Percentiles rank a stretch among this genome's conserved stretches.
These are phyloP conservation scores for Mya arenaria DNA, from an alignment of 1,140 invertebrate species.

Conservation along the genomic window DNA sequence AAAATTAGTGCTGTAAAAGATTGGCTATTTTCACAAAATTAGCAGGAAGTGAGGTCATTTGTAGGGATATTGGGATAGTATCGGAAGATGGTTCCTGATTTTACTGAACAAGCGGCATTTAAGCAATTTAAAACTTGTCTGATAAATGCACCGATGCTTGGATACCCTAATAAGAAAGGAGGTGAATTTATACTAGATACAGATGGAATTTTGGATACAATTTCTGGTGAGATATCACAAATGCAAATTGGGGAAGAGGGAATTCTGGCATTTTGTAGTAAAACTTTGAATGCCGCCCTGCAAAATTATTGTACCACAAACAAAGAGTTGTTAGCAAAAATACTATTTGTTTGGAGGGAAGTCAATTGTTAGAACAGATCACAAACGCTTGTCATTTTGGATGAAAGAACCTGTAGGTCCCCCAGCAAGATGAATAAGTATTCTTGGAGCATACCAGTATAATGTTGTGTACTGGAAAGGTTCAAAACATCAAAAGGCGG, in stretches of 20 bases:
- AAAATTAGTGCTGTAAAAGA: slow-evolving; percentile 75
- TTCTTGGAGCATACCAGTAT: slow-evolving; percentile 52
- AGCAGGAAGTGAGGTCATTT: slow-evolving; percentile 71
- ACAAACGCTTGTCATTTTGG: slow-evolving; percentile 33
- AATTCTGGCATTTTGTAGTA: slow-evolving; percentile 14
- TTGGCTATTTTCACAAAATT: slow-evolving; percentile 67
- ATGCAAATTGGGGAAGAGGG: slow-evolving; percentile 31
- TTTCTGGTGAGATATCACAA: slow-evolving; percentile 29
- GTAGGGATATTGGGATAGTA: slow-evolving; percentile 55
- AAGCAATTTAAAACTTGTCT: slow-evolving; percentile 1
- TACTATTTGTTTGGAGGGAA: slow-evolving; percentile 23
- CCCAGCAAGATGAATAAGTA: slow-evolving; percentile 51
- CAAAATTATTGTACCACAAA: slow-evolving; percentile 32
- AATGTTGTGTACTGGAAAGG: slow-evolving; percentile 46
- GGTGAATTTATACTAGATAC: slow-evolving; percentile 14
- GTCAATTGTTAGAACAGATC: slow-evolving; percentile 18
- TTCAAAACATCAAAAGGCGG: slow-evolving; percentile 44
- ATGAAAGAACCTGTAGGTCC: slow-evolving; percentile 49
- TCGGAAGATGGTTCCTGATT: slow-evolving; percentile 45
- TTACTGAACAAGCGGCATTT: slow-evolving; percentile 4
- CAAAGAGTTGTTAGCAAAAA: slow-evolving; percentile 19
- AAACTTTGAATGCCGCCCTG: slow-evolving; percentile 14
- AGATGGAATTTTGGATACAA: slow-evolving; percentile 5
- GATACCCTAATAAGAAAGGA: background rate
- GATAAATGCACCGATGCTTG: slow-evolving; percentile 11